Evolutionary conservation across 1,140 invertebrate species (phyloP), one percentile per base, ranked within the genome.

Genomic region (Euura lappo): DNA sequence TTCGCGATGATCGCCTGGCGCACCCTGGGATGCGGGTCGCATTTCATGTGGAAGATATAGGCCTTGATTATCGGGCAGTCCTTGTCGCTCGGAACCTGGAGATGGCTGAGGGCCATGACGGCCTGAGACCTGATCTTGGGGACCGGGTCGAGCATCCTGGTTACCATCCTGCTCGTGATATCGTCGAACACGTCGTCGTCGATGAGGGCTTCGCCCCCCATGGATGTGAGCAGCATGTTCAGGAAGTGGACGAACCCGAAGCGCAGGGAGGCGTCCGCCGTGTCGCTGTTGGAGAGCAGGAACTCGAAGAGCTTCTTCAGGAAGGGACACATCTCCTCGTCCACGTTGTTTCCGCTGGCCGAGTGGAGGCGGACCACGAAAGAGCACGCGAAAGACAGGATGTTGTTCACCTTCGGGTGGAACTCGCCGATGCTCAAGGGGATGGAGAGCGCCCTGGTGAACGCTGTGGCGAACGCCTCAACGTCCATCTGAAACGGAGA

Each of bases 51-150:
- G 81, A 92, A 95, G n/a, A 93, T 83, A 80, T 93, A 97, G 0
- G 94, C 91, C 81, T 92, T 90, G 4, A 95, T 93, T 0, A 97
- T 92, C 10, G 91, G 91, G 86, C 96, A 96, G 69, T 92, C 88
- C 11, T 91, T 89, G 79, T 95, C 91, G 44, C 88, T 87, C 0
- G 95, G 95, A 78, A 95, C 93, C 85, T 97, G 96, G 3, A 97
- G 87, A 60, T 95, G 88, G 42, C 93, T 90, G 13, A 97, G 86
- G n/a, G 95, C 95, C 45, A 92, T 80, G 1, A 96, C 92, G 11
- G 95, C 95, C 80, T 96, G 92, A 51, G 92, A 91, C 64, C 95
- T 87, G 0, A 97, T 93, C 74, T 91, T 90, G 4, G 93, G 89
- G n/a, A 92, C 90, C 45, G 90, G 92, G 79, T 95, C 94, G 85